Base-by-base conservation (phyloP, 92 coral and sea anemone species). In the Palythoa heliodiscus region DNA sequence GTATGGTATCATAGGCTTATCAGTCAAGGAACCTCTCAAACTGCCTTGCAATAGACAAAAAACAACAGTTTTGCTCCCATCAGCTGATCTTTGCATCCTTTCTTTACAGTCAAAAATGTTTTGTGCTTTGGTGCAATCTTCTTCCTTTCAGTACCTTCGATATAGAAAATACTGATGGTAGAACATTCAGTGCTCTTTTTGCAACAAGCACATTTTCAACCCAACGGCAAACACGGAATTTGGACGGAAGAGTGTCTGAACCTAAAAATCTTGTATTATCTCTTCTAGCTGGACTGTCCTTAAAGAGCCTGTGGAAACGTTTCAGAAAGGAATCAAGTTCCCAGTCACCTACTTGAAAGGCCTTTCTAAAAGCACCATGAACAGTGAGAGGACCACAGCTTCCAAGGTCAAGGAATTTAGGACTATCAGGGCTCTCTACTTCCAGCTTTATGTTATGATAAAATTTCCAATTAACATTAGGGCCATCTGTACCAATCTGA, bases 391-490 rank as follows among this genome's bases (percentile, higher is more conserved):
- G 64, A 58, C 64, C 64, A 58, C 64, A 58, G n/a, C 64, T 58
- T 58, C 19, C 64, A 58, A 24, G 72, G 72, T 43, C 50, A 43
- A 43, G 50, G 50, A 70, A 48, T 70, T 70, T 23, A 70, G 74
- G 43, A 70, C 74, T 70, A 70, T 70, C 48, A 43, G 50, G 50
- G 50, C 6, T 43, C 50, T 43, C 9, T 43, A 43, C 4, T 43
- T 43, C 50, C 3, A 43, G 50, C 50, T 43, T 43, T 43, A 43
- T 43, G 48, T 43, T 70, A 25, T 70, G 13, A 70, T 23, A 70
- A 70, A 70, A 70, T 6, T 70, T 70, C 43, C 43, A 70, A 70
- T 70, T 70, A 25, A 70, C 74, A 25, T 70, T 70, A 70, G 74
- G 75, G 75, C 75, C 48, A 7, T 70, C 1, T 52, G 37, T 24